These are phyloP conservation scores for Corvus cornix DNA, from an alignment of 2,113 vertebrate genomes.

Conservation along the genomic window DNA sequence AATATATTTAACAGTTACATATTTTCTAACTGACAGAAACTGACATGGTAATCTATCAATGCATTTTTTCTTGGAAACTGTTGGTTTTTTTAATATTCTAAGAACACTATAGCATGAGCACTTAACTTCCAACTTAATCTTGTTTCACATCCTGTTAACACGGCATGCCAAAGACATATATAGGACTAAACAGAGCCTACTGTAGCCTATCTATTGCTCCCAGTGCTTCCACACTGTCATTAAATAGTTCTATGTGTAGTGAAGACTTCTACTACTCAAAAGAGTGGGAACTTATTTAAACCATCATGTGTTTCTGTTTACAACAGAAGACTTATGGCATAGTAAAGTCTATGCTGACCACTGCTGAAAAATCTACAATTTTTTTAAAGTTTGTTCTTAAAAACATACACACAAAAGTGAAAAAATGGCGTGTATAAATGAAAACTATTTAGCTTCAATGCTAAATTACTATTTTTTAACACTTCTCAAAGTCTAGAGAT, in stretches of 20 bases:
- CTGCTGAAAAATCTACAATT: neutral
- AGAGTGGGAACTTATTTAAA: neutral
- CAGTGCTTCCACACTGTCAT: constrained; percentile 30
- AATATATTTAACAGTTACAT: neutral
- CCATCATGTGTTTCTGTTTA: neutral
- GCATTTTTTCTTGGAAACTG: neutral
- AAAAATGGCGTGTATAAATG: rapidly evolving
- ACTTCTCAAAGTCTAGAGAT: neutral
- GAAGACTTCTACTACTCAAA: neutral
- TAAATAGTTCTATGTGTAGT: neutral
- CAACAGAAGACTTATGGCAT: neutral
- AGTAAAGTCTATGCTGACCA: neutral
- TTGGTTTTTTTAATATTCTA: neutral
- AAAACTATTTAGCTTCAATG: neutral
- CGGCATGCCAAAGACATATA: neutral
- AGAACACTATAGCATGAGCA: neutral
- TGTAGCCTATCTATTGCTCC: constrained; percentile 8
- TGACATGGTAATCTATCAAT: neutral
- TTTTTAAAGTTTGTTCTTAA: neutral
- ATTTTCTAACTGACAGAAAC: neutral
- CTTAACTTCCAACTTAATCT: neutral
- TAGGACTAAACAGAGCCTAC: neutral
- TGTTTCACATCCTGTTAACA: neutral
- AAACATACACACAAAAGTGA: neutral
- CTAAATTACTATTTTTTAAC: neutral